A percentile compares a stretch with the other conserved stretches of the same genome.
phyloP scores from a whole-genome alignment of 2,113 vertebrate species.

The Oncorhynchus tshawytscha region DNA sequence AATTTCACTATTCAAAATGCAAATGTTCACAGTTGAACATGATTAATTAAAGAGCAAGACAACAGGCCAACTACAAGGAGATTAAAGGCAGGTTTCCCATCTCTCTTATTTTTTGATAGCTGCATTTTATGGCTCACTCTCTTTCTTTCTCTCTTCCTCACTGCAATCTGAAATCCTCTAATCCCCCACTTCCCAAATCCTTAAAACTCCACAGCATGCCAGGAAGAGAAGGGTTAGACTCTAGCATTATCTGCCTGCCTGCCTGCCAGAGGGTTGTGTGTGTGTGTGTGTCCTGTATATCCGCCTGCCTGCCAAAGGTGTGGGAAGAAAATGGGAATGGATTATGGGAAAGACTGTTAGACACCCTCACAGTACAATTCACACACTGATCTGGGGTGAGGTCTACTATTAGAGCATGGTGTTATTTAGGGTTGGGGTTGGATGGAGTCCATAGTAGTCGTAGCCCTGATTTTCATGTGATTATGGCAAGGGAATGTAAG shows the following conservation, averaged over 20 bases:
- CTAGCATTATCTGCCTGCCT: constrained; percentile 39
- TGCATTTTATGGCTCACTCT: constrained; percentile 42
- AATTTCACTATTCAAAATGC: too few species aligned
- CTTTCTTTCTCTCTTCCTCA: constrained; percentile 45
- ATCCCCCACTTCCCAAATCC: constrained; percentile 62
- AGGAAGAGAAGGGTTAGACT: constrained; percentile 49
- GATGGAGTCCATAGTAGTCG: not conserved
- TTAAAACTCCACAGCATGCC: constrained; percentile 40
- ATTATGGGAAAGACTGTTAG: constrained; percentile 3
- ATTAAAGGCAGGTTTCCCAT: constrained; percentile 8
- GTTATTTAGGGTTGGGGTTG: not conserved
- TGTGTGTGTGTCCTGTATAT: too few species aligned
- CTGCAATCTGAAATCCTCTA: constrained; percentile 64
- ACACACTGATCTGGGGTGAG: not conserved
- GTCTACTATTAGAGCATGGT: not conserved
- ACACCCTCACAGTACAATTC: not conserved
- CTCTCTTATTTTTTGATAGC: constrained; percentile 61
- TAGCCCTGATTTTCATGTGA: not conserved
- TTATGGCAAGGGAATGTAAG: too few species aligned
- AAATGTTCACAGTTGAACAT: too few species aligned
- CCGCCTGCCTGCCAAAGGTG: constrained; percentile 3
- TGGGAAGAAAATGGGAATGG: constrained; percentile 26
- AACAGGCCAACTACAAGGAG: not conserved
- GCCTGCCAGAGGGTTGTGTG: constrained; percentile 3
- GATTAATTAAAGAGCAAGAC: not conserved